Evolutionary conservation across 2,888 invertebrate genomes (phyloP).

Genomic region (Aricia artaxerxes): DNA sequence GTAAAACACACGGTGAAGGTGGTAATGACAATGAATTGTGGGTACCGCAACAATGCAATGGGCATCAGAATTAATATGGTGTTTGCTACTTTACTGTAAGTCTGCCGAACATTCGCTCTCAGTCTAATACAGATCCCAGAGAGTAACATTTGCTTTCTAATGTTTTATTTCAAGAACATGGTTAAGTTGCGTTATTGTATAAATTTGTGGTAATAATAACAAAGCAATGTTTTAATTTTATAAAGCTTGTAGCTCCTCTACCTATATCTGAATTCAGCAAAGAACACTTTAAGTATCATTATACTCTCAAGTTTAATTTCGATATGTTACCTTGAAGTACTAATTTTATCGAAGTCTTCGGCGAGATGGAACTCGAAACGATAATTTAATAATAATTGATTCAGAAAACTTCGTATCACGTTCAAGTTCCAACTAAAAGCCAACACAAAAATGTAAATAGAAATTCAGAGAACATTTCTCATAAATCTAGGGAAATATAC

Average conservation of each 20-base stretch:
- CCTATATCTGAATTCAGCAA: background rate
- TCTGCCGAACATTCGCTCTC: too few relatives aligned
- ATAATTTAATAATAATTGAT: conserved; percentile 14
- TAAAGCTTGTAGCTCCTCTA: background rate
- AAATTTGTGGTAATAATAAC: too few relatives aligned
- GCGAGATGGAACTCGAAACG: background rate
- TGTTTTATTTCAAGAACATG: too few relatives aligned
- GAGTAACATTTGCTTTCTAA: too few relatives aligned
- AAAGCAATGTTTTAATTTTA: background rate
- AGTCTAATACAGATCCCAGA: too few relatives aligned
- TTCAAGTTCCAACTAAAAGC: background rate
- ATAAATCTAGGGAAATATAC: background rate
- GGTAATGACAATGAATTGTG: too few relatives aligned
- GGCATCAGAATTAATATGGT: too few relatives aligned
- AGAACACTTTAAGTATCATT: background rate
- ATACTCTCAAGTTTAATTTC: background rate
- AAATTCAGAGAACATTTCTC: background rate
- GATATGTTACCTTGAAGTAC: background rate
- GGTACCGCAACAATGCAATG: too few relatives aligned
- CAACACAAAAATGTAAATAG: conserved; percentile 10
- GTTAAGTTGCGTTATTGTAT: too few relatives aligned
- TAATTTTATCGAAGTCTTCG: background rate
- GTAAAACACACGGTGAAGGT: too few relatives aligned
- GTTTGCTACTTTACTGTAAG: too few relatives aligned
- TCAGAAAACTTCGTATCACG: conserved; percentile 4